Base-by-base conservation (phyloP, 1,140 invertebrate genomes). In the Zaprionus taronus region DNA sequence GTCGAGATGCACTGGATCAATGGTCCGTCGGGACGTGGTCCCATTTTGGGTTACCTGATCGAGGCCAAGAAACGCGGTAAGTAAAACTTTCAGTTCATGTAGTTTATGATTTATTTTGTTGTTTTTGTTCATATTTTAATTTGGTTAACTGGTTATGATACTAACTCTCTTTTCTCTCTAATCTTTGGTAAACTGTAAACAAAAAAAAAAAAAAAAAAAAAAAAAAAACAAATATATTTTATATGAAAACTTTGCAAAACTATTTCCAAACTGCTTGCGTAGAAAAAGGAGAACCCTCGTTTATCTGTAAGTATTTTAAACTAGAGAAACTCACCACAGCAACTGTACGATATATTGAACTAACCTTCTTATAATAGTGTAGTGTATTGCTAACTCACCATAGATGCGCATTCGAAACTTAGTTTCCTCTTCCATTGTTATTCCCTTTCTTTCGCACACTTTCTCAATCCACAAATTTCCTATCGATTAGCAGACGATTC, bases 41-140 rank as follows among this genome's bases (percentile, higher is more conserved):
- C 97, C 9, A 96, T 99, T 75, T 93, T 97, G 15, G 98, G 98
- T 1, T 99, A 99, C 93, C 96, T 99, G 58, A 96, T 99, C 66
- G 98, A 99, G 94, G 97, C 96, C 9, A 95, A 96, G 82, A 95
- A 97, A 83, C 96, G 97, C 95, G 97, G 97, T 98, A 93, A 93
- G 91, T 93, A 4, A 24, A 49, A n/a, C 22, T 55, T 69, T 72
- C 44, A 69, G 20, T 34, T 34, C 0, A 11, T 11, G 31, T 34
- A 34, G 31, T 11, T 28, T 70, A 49, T 14, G 31, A 26, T 53
- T 44, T 38, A 14, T 65, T 22, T 53, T 47, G 31, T n/a, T n/a
- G 2, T 20, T 53, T 26, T 14, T 3, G 57, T 15, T 47, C 12
- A 34, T 66, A 20, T 49, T 60, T 73, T 28, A 34, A 51, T 66